Conservation (phyloP, 35 echinoderm and acorn worm species). For the Hemicentrotus pulcherrimus region DNA sequence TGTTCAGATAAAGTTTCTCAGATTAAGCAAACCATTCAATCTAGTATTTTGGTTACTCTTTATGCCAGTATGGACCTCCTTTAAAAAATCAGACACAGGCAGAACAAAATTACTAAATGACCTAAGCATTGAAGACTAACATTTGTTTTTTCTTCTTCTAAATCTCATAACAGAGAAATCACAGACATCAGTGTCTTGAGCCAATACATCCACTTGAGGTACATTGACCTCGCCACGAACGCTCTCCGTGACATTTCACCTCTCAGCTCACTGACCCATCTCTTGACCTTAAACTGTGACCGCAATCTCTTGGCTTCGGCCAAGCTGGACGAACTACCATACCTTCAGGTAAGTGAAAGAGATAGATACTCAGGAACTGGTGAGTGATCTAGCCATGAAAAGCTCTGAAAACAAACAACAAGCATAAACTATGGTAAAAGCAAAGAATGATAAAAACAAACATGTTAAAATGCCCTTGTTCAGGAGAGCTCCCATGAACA, state of each 20-base stretch:
- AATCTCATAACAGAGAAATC: slow-evolving; percentile 66
- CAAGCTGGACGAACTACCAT: slow-evolving; percentile 89
- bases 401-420: too few relatives aligned
- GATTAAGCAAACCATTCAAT: too few relatives aligned
- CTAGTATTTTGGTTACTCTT: too few relatives aligned
- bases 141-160: not conserved
- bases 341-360: slow-evolving; percentile 60
- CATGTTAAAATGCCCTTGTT: too few relatives aligned
- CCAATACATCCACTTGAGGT: slow-evolving; percentile 86
- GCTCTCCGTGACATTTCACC: slow-evolving; percentile 85
- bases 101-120: too few relatives aligned
- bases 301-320: slow-evolving; percentile 81
- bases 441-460: too few relatives aligned
- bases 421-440: too few relatives aligned
- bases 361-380: not conserved
- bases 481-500: too few relatives aligned
- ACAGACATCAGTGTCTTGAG: slow-evolving; percentile 85
- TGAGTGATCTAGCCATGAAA: too few relatives aligned
- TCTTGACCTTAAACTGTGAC: slow-evolving; percentile 88
- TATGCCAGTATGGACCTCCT: too few relatives aligned
- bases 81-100: too few relatives aligned
- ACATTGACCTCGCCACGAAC: slow-evolving; percentile 85
- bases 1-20: too few relatives aligned
- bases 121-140: not conserved
- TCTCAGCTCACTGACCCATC: slow-evolving; percentile 93